Evolutionary conservation across 2,888 invertebrate genomes (phyloP), one percentile per base, ranked within the genome.

Genomic region (Crematogaster levior): DNA sequence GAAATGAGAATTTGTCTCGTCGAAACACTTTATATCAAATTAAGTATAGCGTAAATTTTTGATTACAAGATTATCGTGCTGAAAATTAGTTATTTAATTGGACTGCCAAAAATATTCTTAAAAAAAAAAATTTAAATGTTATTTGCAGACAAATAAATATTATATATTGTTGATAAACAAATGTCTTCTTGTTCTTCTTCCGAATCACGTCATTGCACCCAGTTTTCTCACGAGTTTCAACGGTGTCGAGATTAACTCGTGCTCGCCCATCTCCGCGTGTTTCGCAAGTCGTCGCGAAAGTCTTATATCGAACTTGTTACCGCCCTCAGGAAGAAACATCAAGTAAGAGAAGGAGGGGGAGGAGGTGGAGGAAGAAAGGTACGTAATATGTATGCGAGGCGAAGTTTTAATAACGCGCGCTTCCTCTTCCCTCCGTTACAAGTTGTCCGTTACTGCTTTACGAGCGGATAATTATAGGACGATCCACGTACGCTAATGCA

Each of bases 381-480:
- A 15, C 46, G n/a, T 43, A 66, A 80, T 79, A 80, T 73, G 65
- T 65, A 51, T 81, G 85, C 77, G 43, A 72, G 40, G 77, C 77
- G 40, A 82, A 86, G 79, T 87, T 85, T 90, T 90, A 89, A 90
- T 85, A 90, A 88, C 83, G 81, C 88, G 89, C 80, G 61, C 86
- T 88, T 88, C 86, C 90, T 88, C 83, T 85, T 82, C 80, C 82
- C 73, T 51, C 77, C 53, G 81, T 65, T 81, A 77, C 72, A 82
- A 85, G 75, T 73, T 82, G 84, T 83, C 83, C 74, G 86, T 86
- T 84, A 77, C 73, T 61, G 77, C 65, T 89, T 90, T 88, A 91
- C 87, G 90, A 90, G 90, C 90, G 89, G 84, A 89, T 90, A 90
- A 90, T 89, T 90, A 86, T 73, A 84, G 81, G 77, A 86, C 83